Evolutionary conservation across 1,140 invertebrate species (phyloP).

Genomic region (Cephus cinctus): DNA sequence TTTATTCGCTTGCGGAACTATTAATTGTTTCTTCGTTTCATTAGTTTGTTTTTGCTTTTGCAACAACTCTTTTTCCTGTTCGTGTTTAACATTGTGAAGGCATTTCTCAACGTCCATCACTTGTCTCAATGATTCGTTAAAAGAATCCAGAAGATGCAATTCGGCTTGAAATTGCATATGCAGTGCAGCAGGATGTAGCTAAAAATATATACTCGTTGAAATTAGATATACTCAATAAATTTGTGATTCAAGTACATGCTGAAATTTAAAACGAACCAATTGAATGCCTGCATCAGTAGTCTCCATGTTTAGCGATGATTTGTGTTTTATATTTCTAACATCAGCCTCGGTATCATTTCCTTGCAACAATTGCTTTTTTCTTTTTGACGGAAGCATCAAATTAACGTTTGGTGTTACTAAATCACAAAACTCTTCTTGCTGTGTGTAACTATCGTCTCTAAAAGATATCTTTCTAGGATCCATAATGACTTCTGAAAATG

Average conservation of each 20-base stretch:
- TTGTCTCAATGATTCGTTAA: conserved; percentile 46
- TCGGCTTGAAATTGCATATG: conserved; percentile 53
- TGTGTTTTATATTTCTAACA: not conserved
- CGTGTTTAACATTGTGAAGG: conserved; percentile 38
- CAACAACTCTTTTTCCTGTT: conserved; percentile 32
- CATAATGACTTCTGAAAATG: conserved; percentile 33
- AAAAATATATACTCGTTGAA: conserved; percentile 1
- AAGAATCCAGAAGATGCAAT: conserved; percentile 49
- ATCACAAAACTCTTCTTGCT: conserved; percentile 45
- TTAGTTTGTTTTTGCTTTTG: conserved; percentile 28
- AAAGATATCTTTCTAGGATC: conserved; percentile 49
- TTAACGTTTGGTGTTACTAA: conserved; percentile 47
- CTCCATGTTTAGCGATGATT: conserved; percentile 11
- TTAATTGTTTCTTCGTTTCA: conserved; percentile 24
- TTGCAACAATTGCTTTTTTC: conserved; percentile 33
- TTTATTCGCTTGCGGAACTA: conserved; percentile 13
- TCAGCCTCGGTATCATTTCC: conserved; percentile 17
- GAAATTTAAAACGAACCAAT: conserved; percentile 23
- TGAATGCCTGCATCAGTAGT: conserved; percentile 20
- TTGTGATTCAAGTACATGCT: conserved; percentile 1
- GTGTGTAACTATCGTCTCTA: conserved; percentile 34
- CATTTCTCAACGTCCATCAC: conserved; percentile 47
- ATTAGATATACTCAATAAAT: not conserved
- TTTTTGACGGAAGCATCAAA: conserved; percentile 41
- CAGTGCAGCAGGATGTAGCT: conserved; percentile 48